Evolutionary conservation across 2,797 vertebrate species (phyloP), one percentile per base, ranked within the genome.

Genomic region (Rhadinocentrus ornatus): DNA sequence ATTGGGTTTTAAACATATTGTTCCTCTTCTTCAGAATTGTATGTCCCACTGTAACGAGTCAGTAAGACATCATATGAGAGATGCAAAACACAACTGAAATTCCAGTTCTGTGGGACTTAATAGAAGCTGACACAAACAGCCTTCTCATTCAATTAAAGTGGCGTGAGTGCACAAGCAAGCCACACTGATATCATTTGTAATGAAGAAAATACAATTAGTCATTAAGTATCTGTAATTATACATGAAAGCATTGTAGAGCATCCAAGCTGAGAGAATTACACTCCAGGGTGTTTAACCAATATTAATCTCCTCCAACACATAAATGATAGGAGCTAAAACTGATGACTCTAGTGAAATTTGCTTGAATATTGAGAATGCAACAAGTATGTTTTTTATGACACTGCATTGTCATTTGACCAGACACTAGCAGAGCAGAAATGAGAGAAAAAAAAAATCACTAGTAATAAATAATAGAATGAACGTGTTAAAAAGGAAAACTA

Each of bases 151-250:
- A 35, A 15, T 65, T 65, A 77, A 72, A 84, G 50, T 81, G 80
- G 70, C 56, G 34, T 6, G 32, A 56, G 71, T 44, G 77, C 54
- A 61, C 75, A 77, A 71, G 52, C 78, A 70, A 62, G 80, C 60
- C 34, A 55, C 72, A 73, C 55, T 75, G 81, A 84, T 84, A 85
- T 74, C 54, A 69, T 66, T 67, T 70, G 37, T 68, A 81, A 83
- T 84, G 77, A 85, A 88, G 71, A 87, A 86, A 89, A 89, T 69
- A 76, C 75, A 78, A 86, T 86, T 87, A 80, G 81, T 77, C 59
- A 65, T 89, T 77, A 69, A 84, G 73, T 80, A 85, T 65, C 71
- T 89, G 73, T 84, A 85, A 90, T 88, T 86, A 89, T 86, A 85
- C 73, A 85, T 84, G 69, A 88, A 80, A 85, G 77, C 60, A 68